Conservation (phyloP, 2,888 invertebrate species). For the Myopa tessellatipennis region DNA sequence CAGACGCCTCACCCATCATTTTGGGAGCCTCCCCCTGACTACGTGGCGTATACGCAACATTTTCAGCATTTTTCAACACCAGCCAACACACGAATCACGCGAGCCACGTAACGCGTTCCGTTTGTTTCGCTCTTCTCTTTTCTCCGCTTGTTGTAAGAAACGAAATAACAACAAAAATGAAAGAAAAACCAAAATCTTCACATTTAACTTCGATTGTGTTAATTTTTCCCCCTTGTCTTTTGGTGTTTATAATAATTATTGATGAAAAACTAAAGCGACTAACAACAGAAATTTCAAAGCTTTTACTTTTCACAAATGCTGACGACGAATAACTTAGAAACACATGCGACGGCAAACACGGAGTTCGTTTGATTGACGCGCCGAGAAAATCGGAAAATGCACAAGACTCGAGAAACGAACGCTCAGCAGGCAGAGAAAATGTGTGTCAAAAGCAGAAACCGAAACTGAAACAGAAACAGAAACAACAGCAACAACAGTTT, state of each 20-base stretch:
- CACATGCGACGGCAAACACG: slow-evolving; percentile 56
- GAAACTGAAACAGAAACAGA: background rate
- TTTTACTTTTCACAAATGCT: background rate
- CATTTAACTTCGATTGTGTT: no score
- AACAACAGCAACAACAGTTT: slow-evolving; percentile 29
- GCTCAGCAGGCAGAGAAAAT: slow-evolving; percentile 9
- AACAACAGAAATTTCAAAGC: no score
- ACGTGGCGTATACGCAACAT: slow-evolving; percentile 33
- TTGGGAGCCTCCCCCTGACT: background rate
- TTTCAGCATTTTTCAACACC: background rate
- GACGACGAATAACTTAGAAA: slow-evolving; percentile 13
- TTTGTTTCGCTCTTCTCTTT: no score
- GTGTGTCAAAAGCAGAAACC: background rate
- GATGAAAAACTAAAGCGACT: no score
- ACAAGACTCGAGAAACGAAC: slow-evolving; percentile 49
- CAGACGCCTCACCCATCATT: no score
- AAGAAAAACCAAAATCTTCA: background rate
- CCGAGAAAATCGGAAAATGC: slow-evolving; percentile 56
- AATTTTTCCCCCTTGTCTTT: no score
- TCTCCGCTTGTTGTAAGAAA: no score
- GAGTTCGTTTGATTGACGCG: slow-evolving; percentile 59
- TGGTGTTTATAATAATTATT: no score
- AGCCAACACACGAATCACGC: background rate
- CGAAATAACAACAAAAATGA: background rate
- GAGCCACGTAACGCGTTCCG: background rate